phyloP scores from a whole-genome alignment of 35 echinoderm and acorn worm species.

The Stichopus chloronotus region DNA sequence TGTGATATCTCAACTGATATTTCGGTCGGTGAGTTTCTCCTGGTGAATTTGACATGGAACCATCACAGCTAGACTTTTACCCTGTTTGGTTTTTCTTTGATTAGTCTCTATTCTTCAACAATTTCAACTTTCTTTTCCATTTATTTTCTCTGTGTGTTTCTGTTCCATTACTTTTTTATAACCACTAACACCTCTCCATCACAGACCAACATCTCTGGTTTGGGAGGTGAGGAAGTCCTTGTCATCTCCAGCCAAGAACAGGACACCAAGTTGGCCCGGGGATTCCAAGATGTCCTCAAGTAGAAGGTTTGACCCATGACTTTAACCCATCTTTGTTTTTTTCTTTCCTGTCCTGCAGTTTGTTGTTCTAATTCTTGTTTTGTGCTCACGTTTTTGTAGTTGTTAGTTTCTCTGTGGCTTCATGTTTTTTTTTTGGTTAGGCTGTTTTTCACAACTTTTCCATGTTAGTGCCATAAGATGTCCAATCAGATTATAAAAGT shows the following conservation, averaged over 20 bases:
- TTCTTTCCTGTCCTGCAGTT: neutral
- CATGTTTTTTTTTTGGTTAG: too few relatives aligned
- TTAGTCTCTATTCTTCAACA: neutral
- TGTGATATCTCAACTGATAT: too few relatives aligned
- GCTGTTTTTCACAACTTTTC: too few relatives aligned
- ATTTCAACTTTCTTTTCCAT: conserved; percentile 19
- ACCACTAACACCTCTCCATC: conserved; percentile 48
- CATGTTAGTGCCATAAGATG: too few relatives aligned
- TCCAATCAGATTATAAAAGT: too few relatives aligned
- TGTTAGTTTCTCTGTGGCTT: neutral
- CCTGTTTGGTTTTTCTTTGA: neutral
- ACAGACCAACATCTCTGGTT: conserved; percentile 93
- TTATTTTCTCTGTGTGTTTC: conserved; percentile 27
- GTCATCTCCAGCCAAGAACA: conserved; percentile 91
- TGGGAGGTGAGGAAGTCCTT: conserved; percentile 97
- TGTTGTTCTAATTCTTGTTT: neutral
- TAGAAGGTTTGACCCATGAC: conserved; percentile 24
- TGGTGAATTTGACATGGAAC: too few relatives aligned
- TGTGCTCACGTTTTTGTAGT: neutral
- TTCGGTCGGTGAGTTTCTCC: too few relatives aligned
- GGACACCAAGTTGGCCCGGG: conserved; percentile 88
- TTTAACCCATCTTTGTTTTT: neutral
- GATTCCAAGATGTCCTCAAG: conserved; percentile 51
- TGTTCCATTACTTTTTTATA: conserved; percentile 20
- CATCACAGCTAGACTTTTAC: too few relatives aligned